Base-by-base conservation (phyloP, 2,888 invertebrate genomes). In the Polydrusus cervinus region DNA sequence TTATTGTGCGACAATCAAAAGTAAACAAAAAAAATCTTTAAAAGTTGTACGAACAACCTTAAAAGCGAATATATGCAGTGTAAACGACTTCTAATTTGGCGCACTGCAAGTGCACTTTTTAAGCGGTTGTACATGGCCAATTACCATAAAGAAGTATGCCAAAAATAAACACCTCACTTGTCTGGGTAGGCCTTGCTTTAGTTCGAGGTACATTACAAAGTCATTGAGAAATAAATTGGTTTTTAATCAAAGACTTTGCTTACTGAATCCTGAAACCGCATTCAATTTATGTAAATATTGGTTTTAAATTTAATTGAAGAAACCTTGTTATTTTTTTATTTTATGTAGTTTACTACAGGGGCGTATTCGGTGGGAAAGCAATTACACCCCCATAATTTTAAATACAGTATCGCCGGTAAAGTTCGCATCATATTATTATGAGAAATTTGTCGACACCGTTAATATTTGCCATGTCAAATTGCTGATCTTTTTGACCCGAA, bases 221-320 rank as follows among this genome's bases (percentile, higher is more conserved):
- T 65, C 71, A 72, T 67, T 72, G 72, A 49, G 60, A 72, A 72
- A 74, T 64, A 74, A 74, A 74, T 74, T 69, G 69, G 47, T 74
- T 74, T 69, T 74, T 74, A 74, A 74, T 69, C 68, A 69, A 51
- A 34, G 13, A 18, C 57, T 68, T 53, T 73, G 73, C 55, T 61
- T 61, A 67, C 61, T 61, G 73, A 73, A 62, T 68, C 61, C 57
- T 57, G 45, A 72, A 72, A 72, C 72, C 66, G 66, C 66, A 72
- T 62, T 62, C 61, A 70, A 61, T 34, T 25, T 64, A 34, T 34
- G 34, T 34, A 64, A 64, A 64, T 64, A 64, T 47, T 51, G 70
- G 61, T 49, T 34, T 34, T 34, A 38, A 61, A 49, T 62, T 62
- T 10, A 30, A 49, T 55, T 64, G 11, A 62, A 65, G 25, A 55